Conservation (phyloP, 2,797 vertebrate genomes). For the Morelia viridis region DNA sequence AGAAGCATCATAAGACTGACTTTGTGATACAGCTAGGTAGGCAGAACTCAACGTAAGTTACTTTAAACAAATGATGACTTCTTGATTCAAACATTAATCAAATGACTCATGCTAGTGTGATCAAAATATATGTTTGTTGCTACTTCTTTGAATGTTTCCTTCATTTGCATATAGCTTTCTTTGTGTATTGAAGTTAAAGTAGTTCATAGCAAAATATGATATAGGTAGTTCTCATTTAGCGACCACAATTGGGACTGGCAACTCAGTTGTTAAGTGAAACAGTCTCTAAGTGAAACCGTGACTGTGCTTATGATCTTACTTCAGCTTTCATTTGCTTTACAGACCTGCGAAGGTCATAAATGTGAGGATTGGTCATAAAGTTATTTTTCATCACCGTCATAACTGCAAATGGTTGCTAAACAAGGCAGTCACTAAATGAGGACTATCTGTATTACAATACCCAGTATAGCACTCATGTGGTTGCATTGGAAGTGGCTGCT, state of each 20-base stretch:
- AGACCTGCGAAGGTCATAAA: not conserved
- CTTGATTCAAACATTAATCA: not conserved
- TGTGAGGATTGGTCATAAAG: no score
- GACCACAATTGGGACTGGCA: not conserved
- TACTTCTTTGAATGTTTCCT: not conserved
- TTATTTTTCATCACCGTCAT: no score
- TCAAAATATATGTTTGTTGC: not conserved
- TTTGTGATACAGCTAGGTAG: not conserved
- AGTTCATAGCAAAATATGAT: not conserved
- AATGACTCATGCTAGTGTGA: not conserved
- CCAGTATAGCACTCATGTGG: not conserved
- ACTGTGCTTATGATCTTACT: not conserved
- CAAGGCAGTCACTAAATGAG: not conserved
- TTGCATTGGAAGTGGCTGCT: not conserved
- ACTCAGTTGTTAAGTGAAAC: not conserved
- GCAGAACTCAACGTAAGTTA: not conserved
- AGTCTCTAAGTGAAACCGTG: not conserved
- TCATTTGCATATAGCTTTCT: not conserved
- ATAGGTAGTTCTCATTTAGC: not conserved
- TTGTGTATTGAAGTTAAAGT: not conserved
- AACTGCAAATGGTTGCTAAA: not conserved
- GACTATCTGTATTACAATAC: not conserved
- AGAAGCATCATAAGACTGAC: not conserved
- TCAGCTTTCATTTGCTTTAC: not conserved
- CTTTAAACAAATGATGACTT: not conserved